These are phyloP conservation scores for Tenodera sinensis DNA, from an alignment of 2,888 invertebrate genomes.

Conservation along the genomic window DNA sequence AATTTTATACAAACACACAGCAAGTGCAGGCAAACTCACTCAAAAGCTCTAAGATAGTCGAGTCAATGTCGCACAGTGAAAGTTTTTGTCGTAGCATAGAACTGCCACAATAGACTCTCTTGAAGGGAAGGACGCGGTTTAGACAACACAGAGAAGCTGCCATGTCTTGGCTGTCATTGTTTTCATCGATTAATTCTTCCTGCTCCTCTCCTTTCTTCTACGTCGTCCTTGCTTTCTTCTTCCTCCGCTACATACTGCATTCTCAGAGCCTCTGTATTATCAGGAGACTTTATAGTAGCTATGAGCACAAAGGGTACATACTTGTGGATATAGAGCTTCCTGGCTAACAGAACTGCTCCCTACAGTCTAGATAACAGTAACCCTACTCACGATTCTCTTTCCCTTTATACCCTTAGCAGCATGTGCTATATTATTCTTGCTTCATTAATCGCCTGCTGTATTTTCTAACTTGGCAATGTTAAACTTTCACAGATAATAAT, in stretches of 20 bases:
- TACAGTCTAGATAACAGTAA: too few species aligned
- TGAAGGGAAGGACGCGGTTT: neutral
- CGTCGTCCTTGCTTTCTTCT: neutral
- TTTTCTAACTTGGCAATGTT: too few species aligned
- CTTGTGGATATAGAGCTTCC: neutral
- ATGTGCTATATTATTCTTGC: too few species aligned
- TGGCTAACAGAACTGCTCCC: neutral
- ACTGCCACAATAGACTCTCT: neutral
- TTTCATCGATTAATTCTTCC: neutral
- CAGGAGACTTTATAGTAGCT: neutral
- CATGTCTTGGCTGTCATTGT: neutral
- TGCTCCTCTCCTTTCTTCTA: neutral
- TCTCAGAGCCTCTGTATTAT: neutral
- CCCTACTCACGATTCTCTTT: too few species aligned
- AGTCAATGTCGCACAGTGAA: too few species aligned
- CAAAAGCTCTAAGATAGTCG: too few species aligned
- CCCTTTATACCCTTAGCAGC: too few species aligned
- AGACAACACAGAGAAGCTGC: neutral
- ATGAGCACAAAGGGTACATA: neutral
- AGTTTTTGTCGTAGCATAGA: too few species aligned
- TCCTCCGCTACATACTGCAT: neutral
- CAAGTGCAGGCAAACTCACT: too few species aligned
- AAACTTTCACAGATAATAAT: too few species aligned
- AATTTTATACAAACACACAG: too few species aligned
- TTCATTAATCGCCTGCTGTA: too few species aligned